Evolutionary conservation across 2,797 vertebrate genomes (phyloP).

Genomic region (Scolopax bukidnonensis): DNA sequence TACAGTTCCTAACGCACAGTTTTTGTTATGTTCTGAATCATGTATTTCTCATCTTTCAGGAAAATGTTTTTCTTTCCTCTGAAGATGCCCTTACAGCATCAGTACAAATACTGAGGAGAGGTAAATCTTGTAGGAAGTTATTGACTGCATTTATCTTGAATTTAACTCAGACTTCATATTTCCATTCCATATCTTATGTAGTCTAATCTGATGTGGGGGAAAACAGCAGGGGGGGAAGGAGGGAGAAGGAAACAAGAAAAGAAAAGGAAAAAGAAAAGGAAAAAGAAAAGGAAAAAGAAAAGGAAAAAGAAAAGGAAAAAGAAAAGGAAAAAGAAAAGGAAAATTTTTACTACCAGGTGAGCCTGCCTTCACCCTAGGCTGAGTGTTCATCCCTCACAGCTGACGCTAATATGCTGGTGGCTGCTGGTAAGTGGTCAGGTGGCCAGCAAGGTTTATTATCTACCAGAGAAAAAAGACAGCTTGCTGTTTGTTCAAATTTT

Average conservation of each 20-base stretch:
- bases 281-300: neutral
- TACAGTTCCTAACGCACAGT: neutral
- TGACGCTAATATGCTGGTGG: neutral
- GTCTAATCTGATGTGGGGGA: neutral
- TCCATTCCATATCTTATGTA: neutral
- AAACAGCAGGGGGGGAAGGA: neutral
- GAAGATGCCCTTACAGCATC: neutral
- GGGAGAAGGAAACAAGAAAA: rapidly evolving
- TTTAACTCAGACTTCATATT: neutral
- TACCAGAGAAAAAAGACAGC: neutral
- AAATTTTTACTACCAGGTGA: neutral
- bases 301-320: neutral
- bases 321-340: neutral
- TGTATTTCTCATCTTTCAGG: neutral
- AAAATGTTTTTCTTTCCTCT: neutral
- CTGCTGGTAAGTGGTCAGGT: neutral
- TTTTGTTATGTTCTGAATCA: neutral
- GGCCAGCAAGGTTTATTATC: neutral
- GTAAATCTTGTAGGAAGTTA: neutral
- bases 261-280: neutral
- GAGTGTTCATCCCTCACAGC: neutral
- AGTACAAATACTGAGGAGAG: neutral
- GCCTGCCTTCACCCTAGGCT: neutral
- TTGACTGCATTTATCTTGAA: neutral
- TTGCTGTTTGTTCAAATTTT: neutral